Evolutionary conservation across 1,140 invertebrate genomes (phyloP).

Genomic region (Ceratina australensis): DNA sequence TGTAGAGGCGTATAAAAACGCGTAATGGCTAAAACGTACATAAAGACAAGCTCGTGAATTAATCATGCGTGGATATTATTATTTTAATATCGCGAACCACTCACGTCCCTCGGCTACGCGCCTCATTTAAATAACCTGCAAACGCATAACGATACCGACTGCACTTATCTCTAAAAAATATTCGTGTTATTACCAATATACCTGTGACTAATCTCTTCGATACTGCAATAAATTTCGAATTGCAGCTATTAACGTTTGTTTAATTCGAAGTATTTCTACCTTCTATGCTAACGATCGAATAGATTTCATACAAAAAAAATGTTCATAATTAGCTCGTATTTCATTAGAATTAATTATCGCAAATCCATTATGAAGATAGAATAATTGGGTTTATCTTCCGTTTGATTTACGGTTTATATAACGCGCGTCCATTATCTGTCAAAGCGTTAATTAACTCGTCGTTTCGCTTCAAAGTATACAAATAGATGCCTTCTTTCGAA

Average conservation of each 20-base stretch:
- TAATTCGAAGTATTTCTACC: too few relatives aligned
- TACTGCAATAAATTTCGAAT: too few relatives aligned
- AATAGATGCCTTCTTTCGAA: not conserved
- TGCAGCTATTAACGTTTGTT: too few relatives aligned
- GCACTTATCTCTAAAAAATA: not conserved
- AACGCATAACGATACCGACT: not conserved
- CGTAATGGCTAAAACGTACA: not conserved
- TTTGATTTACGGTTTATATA: too few relatives aligned
- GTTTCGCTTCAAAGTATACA: not conserved
- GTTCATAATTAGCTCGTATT: too few relatives aligned
- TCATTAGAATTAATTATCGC: too few relatives aligned
- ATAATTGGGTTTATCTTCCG: too few relatives aligned
- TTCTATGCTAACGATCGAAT: too few relatives aligned
- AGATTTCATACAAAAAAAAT: too few relatives aligned
- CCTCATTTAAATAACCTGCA: not conserved
- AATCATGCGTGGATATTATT: not conserved
- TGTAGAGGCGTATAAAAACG: not conserved
- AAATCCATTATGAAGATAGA: too few relatives aligned
- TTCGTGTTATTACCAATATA: too few relatives aligned
- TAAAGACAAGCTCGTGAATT: constrained; percentile 7
- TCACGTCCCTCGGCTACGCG: not conserved
- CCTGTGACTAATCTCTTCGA: too few relatives aligned
- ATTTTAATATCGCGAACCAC: not conserved
- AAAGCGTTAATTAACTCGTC: not conserved
- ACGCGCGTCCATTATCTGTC: not conserved